Evolutionary conservation across 2,888 invertebrate genomes (phyloP).

Genomic region (Temnothorax ravouxi): DNA sequence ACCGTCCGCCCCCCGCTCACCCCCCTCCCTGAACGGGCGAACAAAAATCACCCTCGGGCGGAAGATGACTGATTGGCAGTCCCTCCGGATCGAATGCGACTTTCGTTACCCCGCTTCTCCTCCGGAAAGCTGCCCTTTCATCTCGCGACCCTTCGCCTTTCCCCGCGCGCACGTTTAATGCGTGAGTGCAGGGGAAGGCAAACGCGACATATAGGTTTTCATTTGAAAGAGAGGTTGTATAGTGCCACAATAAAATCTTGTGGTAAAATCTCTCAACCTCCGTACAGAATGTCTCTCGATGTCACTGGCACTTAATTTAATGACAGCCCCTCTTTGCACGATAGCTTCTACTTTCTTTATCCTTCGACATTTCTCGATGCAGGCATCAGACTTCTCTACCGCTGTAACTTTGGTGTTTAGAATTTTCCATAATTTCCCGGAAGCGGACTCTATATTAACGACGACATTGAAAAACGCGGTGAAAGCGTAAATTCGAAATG

Average conservation of each 20-base stretch:
- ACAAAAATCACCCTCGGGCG: constrained; percentile 59
- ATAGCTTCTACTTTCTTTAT: not conserved
- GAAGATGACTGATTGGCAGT: constrained; percentile 73
- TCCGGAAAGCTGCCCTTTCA: constrained; percentile 40
- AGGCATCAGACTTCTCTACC: no score
- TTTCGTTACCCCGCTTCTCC: constrained; percentile 53
- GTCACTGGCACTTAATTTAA: constrained; percentile 37
- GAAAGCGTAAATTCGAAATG: not conserved
- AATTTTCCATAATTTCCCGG: not conserved
- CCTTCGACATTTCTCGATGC: not conserved
- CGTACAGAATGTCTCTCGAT: not conserved
- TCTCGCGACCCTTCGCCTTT: constrained; percentile 39
- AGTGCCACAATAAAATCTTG: constrained; percentile 32
- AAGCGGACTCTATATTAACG: not conserved
- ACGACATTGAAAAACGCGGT: not conserved
- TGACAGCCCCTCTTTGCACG: constrained; percentile 2
- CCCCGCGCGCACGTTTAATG: constrained; percentile 35
- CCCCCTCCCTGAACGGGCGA: constrained; percentile 8
- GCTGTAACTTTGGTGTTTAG: not conserved
- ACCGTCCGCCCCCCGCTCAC: constrained; percentile 28
- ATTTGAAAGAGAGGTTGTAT: constrained; percentile 4
- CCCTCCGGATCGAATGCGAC: constrained; percentile 60
- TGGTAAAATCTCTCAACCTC: constrained; percentile 16
- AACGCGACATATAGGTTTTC: constrained; percentile 33
- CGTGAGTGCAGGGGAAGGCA: constrained; percentile 4